Percentiles rank a stretch among this genome's conserved stretches.
Conservation (phyloP, 2,113 vertebrate genomes). For the Myiopsitta monachus region DNA sequence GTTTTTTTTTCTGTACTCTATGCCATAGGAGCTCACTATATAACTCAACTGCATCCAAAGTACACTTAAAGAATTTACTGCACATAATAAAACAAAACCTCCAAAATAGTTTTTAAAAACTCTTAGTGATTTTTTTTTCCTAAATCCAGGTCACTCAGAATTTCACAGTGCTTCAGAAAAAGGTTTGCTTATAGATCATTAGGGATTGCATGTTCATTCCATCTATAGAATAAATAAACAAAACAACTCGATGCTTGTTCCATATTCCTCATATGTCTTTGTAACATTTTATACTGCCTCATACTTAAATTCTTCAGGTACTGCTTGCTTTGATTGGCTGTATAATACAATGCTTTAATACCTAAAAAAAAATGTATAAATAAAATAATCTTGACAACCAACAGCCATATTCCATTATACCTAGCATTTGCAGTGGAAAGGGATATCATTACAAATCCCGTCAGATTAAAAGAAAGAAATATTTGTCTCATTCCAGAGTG, state of each 20-base stretch:
- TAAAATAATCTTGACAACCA: neutral
- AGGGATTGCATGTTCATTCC: neutral
- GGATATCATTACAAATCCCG: neutral
- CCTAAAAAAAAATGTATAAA: neutral
- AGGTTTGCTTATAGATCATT: neutral
- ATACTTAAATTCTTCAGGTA: neutral
- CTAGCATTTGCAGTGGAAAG: neutral
- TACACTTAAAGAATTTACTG: neutral
- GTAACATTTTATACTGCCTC: neutral
- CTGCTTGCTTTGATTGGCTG: neutral
- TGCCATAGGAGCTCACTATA: neutral
- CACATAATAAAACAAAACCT: neutral
- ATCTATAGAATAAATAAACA: neutral
- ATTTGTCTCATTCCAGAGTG: rapidly evolving
- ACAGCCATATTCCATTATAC: neutral
- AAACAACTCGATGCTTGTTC: neutral
- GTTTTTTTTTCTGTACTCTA: neutral
- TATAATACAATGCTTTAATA: neutral
- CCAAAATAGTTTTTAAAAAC: neutral
- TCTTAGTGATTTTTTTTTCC: neutral
- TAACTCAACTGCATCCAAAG: neutral
- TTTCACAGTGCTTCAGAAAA: neutral
- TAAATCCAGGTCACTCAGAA: neutral
- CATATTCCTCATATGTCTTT: neutral
- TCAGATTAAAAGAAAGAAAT: neutral